Evolutionary conservation across 1,140 invertebrate species (phyloP), one percentile per base, ranked within the genome.

Genomic region (Lasaia peninsularis): DNA sequence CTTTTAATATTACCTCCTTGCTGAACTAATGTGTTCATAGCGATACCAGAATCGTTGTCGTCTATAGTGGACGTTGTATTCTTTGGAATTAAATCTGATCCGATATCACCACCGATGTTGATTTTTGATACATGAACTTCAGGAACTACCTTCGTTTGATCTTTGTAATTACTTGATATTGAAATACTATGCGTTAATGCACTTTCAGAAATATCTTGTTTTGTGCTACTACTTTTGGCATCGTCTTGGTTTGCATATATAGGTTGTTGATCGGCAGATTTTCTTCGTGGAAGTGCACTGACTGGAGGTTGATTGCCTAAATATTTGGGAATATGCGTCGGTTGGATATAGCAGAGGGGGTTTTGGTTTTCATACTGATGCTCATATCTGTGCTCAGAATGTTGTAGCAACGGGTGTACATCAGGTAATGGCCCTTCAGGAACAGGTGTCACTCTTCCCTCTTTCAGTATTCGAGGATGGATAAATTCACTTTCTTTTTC

Each of bases 31-130:
- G 92, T 90, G 21, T 93, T 92, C 86, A 95, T 92, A 0, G 93
- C 92, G 61, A 94, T 95, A 2, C 94, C 94, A 1, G 94, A 95
- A 78, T 95, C 94, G 72, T 95, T 93, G 67, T 94, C 93, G 55
- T 95, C 93, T 32, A 84, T 58, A 64, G 83, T 86, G 5, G 71
- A 61, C 32, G 71, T 61, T 2, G 62, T 14, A 59, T 64, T 75
- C 59, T 71, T 77, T 40, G 73, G 66, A 57, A 60, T 74, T 34
- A 69, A 52, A 11, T 80, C 71, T 9, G 69, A 56, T 12, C 55
- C 52, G 59, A 53, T 58, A 62, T 88, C 84, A 24, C 86, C 79
- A 21, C 86, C 86, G 44, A 88, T 88, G 65, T 80, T 86, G 62
- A 88, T 86, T 67, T 88, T 88, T 44, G 86, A 88, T 35, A 88